Evolutionary conservation across 2,888 invertebrate genomes (phyloP).

Genomic region (Agrilus biguttatus): DNA sequence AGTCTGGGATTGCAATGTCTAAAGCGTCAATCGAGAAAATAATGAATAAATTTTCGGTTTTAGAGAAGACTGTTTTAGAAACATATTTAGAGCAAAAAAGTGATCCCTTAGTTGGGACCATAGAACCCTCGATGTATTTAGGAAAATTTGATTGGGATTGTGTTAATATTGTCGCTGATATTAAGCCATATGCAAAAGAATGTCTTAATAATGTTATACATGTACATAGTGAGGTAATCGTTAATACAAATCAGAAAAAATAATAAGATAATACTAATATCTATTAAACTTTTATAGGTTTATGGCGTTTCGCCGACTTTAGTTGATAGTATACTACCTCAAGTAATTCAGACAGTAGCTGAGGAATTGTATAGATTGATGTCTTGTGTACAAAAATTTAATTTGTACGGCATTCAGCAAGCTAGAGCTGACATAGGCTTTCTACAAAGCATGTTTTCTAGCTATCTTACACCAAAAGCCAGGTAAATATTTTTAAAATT

Average conservation of each 20-base stretch:
- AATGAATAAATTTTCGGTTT: slow-evolving; percentile 43
- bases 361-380: slow-evolving; percentile 84
- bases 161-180: slow-evolving; percentile 58
- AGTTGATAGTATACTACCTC: slow-evolving; percentile 54
- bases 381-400: slow-evolving; percentile 59
- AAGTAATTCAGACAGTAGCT: slow-evolving; percentile 81
- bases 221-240: slow-evolving; percentile 56
- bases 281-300: slow-evolving; percentile 38
- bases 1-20: slow-evolving; percentile 61
- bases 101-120: slow-evolving; percentile 88
- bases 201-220: slow-evolving; percentile 69
- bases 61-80: slow-evolving; percentile 55
- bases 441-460: slow-evolving; percentile 47
- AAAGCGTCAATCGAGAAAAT: slow-evolving; percentile 53
- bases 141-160: slow-evolving; percentile 78
- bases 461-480: slow-evolving; percentile 50
- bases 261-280: background rate
- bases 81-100: slow-evolving; percentile 81
- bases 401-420: slow-evolving; percentile 57
- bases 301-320: slow-evolving; percentile 66
- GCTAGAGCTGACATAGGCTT: slow-evolving; percentile 64
- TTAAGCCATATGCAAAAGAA: slow-evolving; percentile 80
- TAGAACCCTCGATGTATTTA: slow-evolving; percentile 91
- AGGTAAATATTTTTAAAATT: slow-evolving; percentile 33
- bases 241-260: background rate